Base-by-base conservation (phyloP, 53 echinoderm and acorn worm genomes). In the Stichopus horrens region DNA sequence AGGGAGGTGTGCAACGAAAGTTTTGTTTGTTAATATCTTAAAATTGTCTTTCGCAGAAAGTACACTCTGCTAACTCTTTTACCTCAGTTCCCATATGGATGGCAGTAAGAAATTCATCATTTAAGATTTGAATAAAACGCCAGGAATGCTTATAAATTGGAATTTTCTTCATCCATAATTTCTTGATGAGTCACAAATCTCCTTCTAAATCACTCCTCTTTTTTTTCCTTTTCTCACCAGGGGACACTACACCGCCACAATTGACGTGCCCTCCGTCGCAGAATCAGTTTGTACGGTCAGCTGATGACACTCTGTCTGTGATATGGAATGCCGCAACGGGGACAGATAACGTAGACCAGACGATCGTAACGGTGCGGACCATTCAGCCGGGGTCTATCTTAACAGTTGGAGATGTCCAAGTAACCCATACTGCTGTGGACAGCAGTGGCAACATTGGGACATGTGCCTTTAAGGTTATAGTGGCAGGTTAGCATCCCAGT, bases 381-480 rank as follows among this genome's bases (percentile, higher is more conserved):
- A 7, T 53, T 19, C 11, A 9, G 52, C 86, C 86, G 18, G 86
- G 86, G 37, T 37, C 37, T 37, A 51, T 7, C 11, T 14, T 7
- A 2, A 14, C 71, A 68, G 18, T 51, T 9, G 11, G 86, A 65
- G 22, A 73, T 74, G 53, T 37, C 37, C 37, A 5, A 5, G 73
- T 86, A 22, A 66, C 37, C 7, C 73, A 86, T 52, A 8, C 18
- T 37, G 67, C 73, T 19, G 4, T 73, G 14, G 86, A 86, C 67
- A 73, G 68, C 54, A 21, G 66, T 71, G 86, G 74, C 5, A 86
- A 86, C 73, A 4, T 37, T 16, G 86, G 19, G 4, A 68, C 54
- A 19, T 86, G 86, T 54, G 11, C 73, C 73, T 86, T 86, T 73
- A 52, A 7, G 10, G 73, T 86, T 18, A 66, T 23, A n/a, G 86